Base-by-base conservation (phyloP, 2,888 invertebrate genomes). In the Caenorhabditis sulstoni region DNA sequence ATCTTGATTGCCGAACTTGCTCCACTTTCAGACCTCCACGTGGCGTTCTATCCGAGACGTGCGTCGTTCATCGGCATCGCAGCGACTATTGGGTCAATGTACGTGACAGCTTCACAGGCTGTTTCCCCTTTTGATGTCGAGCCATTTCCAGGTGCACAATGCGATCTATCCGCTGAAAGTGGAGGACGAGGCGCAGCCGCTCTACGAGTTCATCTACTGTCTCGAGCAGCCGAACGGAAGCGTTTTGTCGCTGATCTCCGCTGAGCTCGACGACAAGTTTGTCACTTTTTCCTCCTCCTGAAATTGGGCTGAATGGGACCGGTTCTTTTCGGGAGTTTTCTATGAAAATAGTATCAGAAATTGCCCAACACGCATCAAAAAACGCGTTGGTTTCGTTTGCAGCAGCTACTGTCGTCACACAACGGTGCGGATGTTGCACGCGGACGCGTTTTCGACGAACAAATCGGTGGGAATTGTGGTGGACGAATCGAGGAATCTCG, bases 401-500 rank as follows among this genome's bases (percentile, higher is more conserved):
- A 68, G 71, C 45, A 62, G 70, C 4, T 44, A 52, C n/a, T 47
- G 49, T 49, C 45, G 50, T 41, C 78, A 62, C 29, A 68, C 62
- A 16, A 41, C 50, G 23, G 75, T 64, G 18, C 52, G 20, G 3
- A 18, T 29, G 12, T 29, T 74, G 49, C 74, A 73, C 68, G 29
- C 44, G 14, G 58, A 57, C n/a, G 58, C 16, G 4, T 55, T 55
- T n/a, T 78, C 85, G 9, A 83, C 89, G 9, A 79, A 86, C 70
- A 87, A 90, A 68, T 82, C 86, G 16, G 82, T 85, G 8, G 75
- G 70, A 14, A 55, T 85, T 37, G 73, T 81, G n/a, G 81, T 88
- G 20, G 89, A 89, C 62, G 37, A 65, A 39, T 44, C 71, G 5
- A 59, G 86, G 18, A 49, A 81, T 8, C 82, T 85, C 37, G 84